phyloP scores from a whole-genome alignment of 2,797 vertebrate species.

The Takifugu ocellatus region DNA sequence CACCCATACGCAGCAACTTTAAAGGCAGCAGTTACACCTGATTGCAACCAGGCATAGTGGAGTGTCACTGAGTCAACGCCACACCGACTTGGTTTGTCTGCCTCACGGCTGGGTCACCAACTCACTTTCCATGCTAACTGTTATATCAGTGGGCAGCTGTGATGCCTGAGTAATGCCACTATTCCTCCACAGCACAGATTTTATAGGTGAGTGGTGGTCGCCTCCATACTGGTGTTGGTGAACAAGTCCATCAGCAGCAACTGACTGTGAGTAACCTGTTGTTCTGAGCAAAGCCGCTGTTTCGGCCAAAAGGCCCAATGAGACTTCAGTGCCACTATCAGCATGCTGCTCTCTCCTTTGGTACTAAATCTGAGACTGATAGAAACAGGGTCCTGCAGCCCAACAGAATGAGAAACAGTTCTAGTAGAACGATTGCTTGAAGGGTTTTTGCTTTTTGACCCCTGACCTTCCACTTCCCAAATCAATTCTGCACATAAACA shows the following conservation, averaged over 20 bases:
- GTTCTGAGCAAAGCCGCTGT: slow-evolving; percentile 24
- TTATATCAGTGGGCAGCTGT: background rate
- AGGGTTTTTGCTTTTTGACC: too few species aligned
- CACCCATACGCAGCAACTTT: too few species aligned
- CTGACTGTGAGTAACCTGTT: slow-evolving; percentile 49
- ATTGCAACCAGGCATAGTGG: background rate
- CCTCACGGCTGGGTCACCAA: background rate
- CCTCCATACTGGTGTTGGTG: slow-evolving; percentile 1
- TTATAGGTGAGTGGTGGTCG: slow-evolving; percentile 28
- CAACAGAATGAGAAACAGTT: too few species aligned
- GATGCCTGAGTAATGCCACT: slow-evolving; percentile 1
- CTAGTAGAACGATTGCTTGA: too few species aligned
- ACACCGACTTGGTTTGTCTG: too few species aligned
- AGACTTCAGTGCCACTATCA: too few species aligned
- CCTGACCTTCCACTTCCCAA: too few species aligned
- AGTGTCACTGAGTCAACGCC: too few species aligned
- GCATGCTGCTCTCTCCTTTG: background rate
- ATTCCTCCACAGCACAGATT: slow-evolving; percentile 30
- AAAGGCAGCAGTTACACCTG: too few species aligned
- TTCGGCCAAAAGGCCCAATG: background rate
- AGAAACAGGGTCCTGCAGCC: too few species aligned
- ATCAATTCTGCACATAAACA: too few species aligned
- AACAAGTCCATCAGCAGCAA: slow-evolving; percentile 19
- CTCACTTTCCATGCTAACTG: slow-evolving; percentile 7
- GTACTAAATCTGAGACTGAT: background rate